Conservation (phyloP, 1,140 invertebrate species). For the Aphaenogaster rudis region DNA sequence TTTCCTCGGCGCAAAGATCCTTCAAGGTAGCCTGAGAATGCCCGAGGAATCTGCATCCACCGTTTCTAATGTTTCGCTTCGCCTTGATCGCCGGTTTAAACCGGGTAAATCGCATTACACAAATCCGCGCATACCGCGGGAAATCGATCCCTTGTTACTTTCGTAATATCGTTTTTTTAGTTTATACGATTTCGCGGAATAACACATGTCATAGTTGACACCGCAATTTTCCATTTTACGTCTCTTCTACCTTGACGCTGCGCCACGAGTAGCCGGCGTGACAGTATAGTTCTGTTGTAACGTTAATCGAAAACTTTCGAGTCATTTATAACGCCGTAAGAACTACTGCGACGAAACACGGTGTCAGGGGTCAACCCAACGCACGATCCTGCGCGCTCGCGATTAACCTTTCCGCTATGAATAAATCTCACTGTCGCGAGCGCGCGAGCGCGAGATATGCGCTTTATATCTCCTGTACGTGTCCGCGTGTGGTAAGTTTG, state of each 20-base stretch:
- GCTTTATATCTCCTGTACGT: slow-evolving; percentile 2
- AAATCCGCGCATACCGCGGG: slow-evolving; percentile 18
- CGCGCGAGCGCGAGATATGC: slow-evolving; percentile 30
- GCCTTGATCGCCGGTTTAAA: slow-evolving; percentile 34
- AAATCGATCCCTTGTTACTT: not conserved
- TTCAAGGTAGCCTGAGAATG: slow-evolving; percentile 72
- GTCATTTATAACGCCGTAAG: slow-evolving; percentile 49
- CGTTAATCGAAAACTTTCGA: slow-evolving; percentile 60
- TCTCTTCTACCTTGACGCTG: not conserved
- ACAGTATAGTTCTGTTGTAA: slow-evolving; percentile 9
- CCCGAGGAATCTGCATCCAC: slow-evolving; percentile 42
- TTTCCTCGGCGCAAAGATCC: slow-evolving; percentile 48
- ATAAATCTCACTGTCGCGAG: slow-evolving; percentile 52
- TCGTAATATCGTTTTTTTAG: not conserved
- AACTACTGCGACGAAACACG: slow-evolving; percentile 59
- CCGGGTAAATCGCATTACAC: slow-evolving; percentile 4
- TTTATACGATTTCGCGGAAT: not conserved
- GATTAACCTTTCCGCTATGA: slow-evolving; percentile 63
- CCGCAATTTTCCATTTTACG: not conserved
- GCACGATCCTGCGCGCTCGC: slow-evolving; percentile 54
- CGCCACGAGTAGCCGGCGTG: not conserved
- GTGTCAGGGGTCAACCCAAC: slow-evolving; percentile 52
- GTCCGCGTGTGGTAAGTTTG: slow-evolving; percentile 34
- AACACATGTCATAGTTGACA: not conserved
- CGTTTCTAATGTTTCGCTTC: slow-evolving; percentile 3